Conservation (phyloP, 35 echinoderm and acorn worm genomes). For the Apostichopus japonicus region DNA sequence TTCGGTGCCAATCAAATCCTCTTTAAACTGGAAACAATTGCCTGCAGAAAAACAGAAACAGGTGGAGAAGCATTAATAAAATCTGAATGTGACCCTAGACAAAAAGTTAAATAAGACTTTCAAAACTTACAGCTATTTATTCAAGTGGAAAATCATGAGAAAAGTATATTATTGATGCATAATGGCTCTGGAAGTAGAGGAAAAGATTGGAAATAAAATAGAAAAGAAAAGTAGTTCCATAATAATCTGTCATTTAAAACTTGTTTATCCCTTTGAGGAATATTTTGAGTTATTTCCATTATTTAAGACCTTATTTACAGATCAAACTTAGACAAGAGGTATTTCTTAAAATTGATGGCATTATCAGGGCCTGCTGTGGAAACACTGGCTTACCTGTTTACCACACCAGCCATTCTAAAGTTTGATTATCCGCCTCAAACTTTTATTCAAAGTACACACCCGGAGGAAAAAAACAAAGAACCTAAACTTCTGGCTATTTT, state of each 20-base stretch:
- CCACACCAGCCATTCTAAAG: not conserved
- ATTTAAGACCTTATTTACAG: not conserved
- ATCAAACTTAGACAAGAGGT: not conserved
- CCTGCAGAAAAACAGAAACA: constrained; percentile 23
- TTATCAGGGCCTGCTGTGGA: not conserved
- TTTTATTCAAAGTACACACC: too few species aligned
- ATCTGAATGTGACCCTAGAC: constrained; percentile 18
- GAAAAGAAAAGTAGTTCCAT: not conserved
- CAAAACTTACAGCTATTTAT: not conserved
- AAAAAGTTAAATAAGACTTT: not conserved
- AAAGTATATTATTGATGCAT: not conserved
- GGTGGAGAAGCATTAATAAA: constrained; percentile 27
- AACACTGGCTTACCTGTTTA: not conserved
- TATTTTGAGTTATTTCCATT: not conserved
- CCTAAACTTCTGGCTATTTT: too few species aligned
- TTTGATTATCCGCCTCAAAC: too few species aligned
- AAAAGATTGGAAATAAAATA: not conserved
- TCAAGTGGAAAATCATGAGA: constrained; percentile 20
- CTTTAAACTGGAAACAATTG: constrained; percentile 36
- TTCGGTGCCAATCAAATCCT: not conserved
- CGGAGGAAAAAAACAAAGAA: too few species aligned
- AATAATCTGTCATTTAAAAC: not conserved
- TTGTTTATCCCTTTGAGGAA: not conserved
- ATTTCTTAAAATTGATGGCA: not conserved
- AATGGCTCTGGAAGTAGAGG: not conserved